Conservation (phyloP, 1,140 invertebrate species). For the Cecropterus lyciades region DNA sequence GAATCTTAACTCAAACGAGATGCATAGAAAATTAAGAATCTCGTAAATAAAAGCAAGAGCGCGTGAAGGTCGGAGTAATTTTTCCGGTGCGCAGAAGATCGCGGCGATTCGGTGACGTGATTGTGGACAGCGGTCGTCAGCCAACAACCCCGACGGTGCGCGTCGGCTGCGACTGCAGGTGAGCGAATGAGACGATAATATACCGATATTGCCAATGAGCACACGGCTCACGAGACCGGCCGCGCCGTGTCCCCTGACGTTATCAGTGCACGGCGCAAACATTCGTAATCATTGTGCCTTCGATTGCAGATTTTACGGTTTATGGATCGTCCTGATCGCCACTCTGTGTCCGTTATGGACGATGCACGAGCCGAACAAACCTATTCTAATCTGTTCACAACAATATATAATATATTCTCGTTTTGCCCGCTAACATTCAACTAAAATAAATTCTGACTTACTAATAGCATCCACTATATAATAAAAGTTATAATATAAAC, state of each 20-base stretch:
- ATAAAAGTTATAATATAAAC: too few relatives aligned
- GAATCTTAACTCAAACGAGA: conserved; percentile 35
- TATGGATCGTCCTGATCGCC: conserved; percentile 6
- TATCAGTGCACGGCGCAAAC: conserved; percentile 73
- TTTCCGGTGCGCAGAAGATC: conserved; percentile 64
- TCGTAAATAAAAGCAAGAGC: conserved; percentile 55
- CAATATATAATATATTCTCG: neutral
- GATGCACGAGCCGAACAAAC: neutral
- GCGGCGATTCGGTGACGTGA: conserved; percentile 45
- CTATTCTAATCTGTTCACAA: neutral
- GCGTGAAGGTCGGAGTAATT: conserved; percentile 72
- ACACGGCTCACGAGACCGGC: conserved; percentile 23
- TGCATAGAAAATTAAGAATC: conserved; percentile 49
- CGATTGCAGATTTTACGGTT: conserved; percentile 15
- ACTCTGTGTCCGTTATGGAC: neutral
- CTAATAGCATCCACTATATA: too few relatives aligned
- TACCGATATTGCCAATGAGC: conserved; percentile 18
- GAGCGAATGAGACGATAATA: conserved; percentile 41
- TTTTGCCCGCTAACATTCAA: too few relatives aligned
- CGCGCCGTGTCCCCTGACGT: conserved; percentile 43
- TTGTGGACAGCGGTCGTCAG: conserved; percentile 34
- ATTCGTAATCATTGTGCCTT: conserved; percentile 58
- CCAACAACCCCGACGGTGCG: conserved; percentile 34
- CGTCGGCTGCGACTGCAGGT: conserved; percentile 45
- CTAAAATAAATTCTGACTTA: too few relatives aligned